Base-by-base conservation (phyloP, 2,888 invertebrate species). In the Cephus spinipes region DNA sequence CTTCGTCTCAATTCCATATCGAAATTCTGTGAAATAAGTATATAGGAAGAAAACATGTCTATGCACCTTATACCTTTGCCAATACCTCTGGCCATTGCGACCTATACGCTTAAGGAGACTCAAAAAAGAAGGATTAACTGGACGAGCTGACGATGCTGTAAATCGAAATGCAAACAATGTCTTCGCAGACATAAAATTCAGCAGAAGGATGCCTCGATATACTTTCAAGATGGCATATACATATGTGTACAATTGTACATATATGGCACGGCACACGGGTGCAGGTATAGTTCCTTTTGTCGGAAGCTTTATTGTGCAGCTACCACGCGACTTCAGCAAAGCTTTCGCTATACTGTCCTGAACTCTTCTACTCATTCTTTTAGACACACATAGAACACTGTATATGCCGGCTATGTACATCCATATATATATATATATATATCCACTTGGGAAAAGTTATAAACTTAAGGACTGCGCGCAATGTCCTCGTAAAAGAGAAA, bases 401-500 rank as follows among this genome's bases (percentile, higher is more conserved):
- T 55, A 23, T 55, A 9, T 23, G 9, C 23, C 55, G 9, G 23
- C 12, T 36, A 36, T 4, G 15, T 12, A 36, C 15, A 35, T 35
- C 12, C 12, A 12, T 36, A 36, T 12, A 12, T 12, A 12, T 15
- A 40, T 15, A 40, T 6, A n/a, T n/a, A 23, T 55, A 23, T 23
- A 55, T 32, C 71, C 31, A 33, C 12, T 33, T 31, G 12, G 71
- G 71, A 71, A 33, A 31, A 71, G 71, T 71, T 71, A 71, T 71
- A 71, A 71, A 71, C 71, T 71, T 71, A 71, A 31, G 33, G 71
- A 32, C 32, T 71, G 71, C 31, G 71, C 71, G 12, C 71, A 32
- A 33, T 33, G 32, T 71, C 35, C 83, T 85, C 86, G 84, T 88
- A 87, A 88, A 88, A 87, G 80, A 80, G 74, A 74, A 82, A 85